Evolutionary conservation across 2,888 invertebrate species (phyloP), one percentile per base, ranked within the genome.

Genomic region (Lysandra coridon): DNA sequence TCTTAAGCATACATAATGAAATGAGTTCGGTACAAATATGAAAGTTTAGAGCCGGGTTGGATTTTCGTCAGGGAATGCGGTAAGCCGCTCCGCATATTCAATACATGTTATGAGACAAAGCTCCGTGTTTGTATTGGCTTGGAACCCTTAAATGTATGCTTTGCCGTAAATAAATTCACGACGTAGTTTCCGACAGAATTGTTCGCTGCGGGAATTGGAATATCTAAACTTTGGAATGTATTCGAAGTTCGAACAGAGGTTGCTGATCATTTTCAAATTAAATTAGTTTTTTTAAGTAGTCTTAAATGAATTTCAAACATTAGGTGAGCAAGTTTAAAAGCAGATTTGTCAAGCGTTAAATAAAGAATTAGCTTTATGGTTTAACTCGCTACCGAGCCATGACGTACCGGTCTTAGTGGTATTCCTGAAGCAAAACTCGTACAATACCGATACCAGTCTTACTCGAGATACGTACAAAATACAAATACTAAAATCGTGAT

Each of bases 71-170:
- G 14, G 69, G 69, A 69, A 69, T 69, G 33, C 1, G 14, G 33
- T 69, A 33, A 33, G 33, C 33, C 69, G 69, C 14, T 4, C 33
- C 12, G 14, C 69, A 69, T 69, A 69, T 69, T 69, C 69, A 69
- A 69, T 69, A 69, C 69, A 69, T 69, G 69, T 69, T 69, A 69
- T 69, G 69, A 69, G 69, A 69, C 69, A 69, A 69, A 69, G 69
- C 69, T 69, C 33, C 69, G 37, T 69, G 69, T 69, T 37, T 33
- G 69, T 37, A 69, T 69, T 69, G 33, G 37, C 33, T 69, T 69
- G 33, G 33, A 69, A 69, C 69, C 69, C 69, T 69, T 69, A 37
- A 69, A 69, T 69, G 69, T 69, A 37, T 69, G 37, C 33, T 69
- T 69, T 69, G 33, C 33, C 33, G 33, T 17, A 69, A 69, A 23